Evolutionary conservation across 2,113 vertebrate genomes (phyloP), one percentile per base, ranked within the genome.

Genomic region (Nycticryphes semicollaris): DNA sequence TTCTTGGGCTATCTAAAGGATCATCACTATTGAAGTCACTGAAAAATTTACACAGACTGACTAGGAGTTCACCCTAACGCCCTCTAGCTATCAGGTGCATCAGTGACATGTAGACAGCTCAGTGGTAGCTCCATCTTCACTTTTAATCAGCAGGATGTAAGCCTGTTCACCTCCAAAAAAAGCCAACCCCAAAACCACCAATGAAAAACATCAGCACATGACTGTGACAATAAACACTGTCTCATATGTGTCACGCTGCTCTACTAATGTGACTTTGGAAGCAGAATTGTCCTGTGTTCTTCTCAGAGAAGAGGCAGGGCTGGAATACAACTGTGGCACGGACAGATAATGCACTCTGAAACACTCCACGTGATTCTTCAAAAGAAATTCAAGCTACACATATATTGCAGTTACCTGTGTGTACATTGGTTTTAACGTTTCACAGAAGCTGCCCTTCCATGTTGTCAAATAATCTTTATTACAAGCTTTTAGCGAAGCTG

Each of bases 351-450:
- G 9, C 48, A 12, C 31, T 50, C 31, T 54, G 13, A 48, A 60
- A 47, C 60, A 84, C 5, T 23, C 15, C 63, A 64, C 5, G 0
- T 18, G 17, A 2, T 30, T 28, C 37, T 51, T n/a, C 45, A 57
- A 30, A 30, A 0, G 7, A 48, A 73, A 16, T 31, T n/a, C 15
- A 33, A 20, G 30, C 27, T 64, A 31, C 27, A 74, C 6, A 9
- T 8, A 5, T 0, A 4, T 4, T 37, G 13, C 15, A 60, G 31
- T 15, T 31, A 10, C 45, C 19, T 33, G 39, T 0, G 0, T 24
- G 19, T 5, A 12, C 1, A 1, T 5, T 24, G 6, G 37, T 59
- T 41, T 17, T 56, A 24, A 5, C 17, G 20, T 39, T 50, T 45
- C 54, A 14, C 41, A 33, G 22, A 48, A 23, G 24, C 18, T 72